Base-by-base conservation (phyloP, 2,797 vertebrate genomes). In the Columba guinea region DNA sequence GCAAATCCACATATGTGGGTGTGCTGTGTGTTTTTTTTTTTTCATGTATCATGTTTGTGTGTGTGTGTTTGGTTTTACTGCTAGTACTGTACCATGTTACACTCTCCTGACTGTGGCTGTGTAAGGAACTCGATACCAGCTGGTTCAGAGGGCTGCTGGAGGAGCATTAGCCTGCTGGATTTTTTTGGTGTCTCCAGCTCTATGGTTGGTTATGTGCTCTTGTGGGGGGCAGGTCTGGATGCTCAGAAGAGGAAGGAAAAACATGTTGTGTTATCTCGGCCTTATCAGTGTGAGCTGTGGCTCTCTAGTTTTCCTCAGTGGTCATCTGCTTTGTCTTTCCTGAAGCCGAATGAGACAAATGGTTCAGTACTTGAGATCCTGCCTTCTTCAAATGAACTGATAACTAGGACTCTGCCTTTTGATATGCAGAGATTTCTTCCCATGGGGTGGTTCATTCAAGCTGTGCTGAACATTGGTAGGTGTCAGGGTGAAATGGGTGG, bases 181-280 rank as follows among this genome's bases (percentile, higher is more conserved):
- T 11, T 64, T 70, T 64, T 86, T 35, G 30, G 4, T 53, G 76
- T 46, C n/a, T 75, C 51, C 28, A 65, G n/a, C 27, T 65, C 55
- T 59, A 30, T 53, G 35, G 23, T 70, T 58, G 37, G 32, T 67
- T 67, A 19, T 59, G 10, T 67, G 60, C 49, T 74, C 26, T 20
- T 17, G 1, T 44, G 3, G 2, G 0, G 1, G 7, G 2, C 6
- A 63, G 10, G 11, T 65, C 41, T 74, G 44, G 17, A 11, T 37
- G 16, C 48, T 67, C 22, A 19, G 46, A 53, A 69, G 60, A 37
- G 22, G 11, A 70, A 58, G 6, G 11, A 49, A 49, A 60, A 63
- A 20, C 35, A 44, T 56, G 23, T 53, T 67, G 20, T 75, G 34
- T 35, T 70, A 23, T 39, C 10, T 71, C 71, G 58, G 34, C 53